Evolutionary conservation across 1,140 invertebrate genomes (phyloP), one percentile per base, ranked within the genome.

Genomic region (Hyphantria cunea): DNA sequence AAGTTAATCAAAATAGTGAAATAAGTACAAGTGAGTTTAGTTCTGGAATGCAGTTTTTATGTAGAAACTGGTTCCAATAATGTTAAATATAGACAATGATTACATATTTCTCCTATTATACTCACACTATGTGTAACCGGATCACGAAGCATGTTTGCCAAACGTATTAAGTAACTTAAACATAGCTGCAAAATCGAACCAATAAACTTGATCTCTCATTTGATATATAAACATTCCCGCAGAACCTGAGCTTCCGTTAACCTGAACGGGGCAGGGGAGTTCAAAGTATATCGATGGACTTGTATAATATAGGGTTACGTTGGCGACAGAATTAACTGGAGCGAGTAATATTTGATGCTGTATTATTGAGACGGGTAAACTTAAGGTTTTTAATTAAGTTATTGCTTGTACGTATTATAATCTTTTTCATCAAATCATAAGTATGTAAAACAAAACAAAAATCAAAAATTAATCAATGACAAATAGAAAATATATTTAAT

Each of bases 121-220:
- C 58, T 65, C 58, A 52, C 64, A 61, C 55, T 44, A 68, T 44
- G 56, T 70, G 70, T 78, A 78, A 78, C 66, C 68, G 76, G 76
- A 78, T 78, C 76, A 78, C 68, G 64, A 61, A 74, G 64, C 70
- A 68, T 74, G 69, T 78, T 78, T 78, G 68, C 76, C 59, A 65
- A 70, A 62, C 68, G 68, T 68, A 76, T 75, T 78, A 25, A 78
- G 70, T 70, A 64, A 67, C 56, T 68, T 72, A 78, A 73, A 75
- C 68, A 78, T 64, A 66, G 61, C 67, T 70, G 58, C 49, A 41
- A 64, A 66, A 50, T 49, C 44, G 32, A 62, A 66, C 72, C 72
- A 73, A 49, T 50, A 31, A 45, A 34, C 52, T 13, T 66, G 75
- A 75, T 31, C 75, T 54, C 49, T 55, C 9, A 11, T 17, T 34